Evolutionary conservation across 2,797 vertebrate species (phyloP).

Genomic region (Pipistrellus pygmaeus): DNA sequence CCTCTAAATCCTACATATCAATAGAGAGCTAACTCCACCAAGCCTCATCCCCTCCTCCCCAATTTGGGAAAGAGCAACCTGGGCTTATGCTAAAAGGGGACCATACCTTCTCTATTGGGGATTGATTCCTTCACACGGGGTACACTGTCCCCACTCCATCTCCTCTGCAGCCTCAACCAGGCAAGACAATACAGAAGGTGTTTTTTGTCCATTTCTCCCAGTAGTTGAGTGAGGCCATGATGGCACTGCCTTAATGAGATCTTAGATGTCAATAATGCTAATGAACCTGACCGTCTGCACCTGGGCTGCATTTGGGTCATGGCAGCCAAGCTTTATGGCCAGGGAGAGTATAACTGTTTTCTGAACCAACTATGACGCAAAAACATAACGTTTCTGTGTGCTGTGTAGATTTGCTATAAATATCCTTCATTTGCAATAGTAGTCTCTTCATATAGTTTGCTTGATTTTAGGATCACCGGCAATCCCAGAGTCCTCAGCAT

Average conservation of each 20-base stretch:
- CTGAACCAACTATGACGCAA: conserved; percentile 82
- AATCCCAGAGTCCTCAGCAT: conserved; percentile 79
- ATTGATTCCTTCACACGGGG: background rate
- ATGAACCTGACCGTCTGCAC: conserved; percentile 78
- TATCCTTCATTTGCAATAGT: conserved; percentile 90
- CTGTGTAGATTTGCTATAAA: conserved; percentile 87
- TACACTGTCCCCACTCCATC: conserved; percentile 51
- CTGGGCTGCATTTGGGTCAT: conserved; percentile 68
- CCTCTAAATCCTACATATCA: background rate
- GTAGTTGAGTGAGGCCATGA: conserved; percentile 77
- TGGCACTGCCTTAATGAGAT: conserved; percentile 78
- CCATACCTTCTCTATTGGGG: background rate
- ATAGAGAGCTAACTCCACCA: conserved; percentile 45
- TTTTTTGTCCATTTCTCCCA: conserved; percentile 71
- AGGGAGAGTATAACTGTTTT: conserved; percentile 83
- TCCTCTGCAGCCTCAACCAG: conserved; percentile 71
- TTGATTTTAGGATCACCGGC: conserved; percentile 82
- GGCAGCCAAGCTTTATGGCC: conserved; percentile 80
- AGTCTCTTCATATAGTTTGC: conserved; percentile 86
- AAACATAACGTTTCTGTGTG: conserved; percentile 82
- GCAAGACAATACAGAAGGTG: conserved; percentile 69
- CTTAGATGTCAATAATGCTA: conserved; percentile 68
- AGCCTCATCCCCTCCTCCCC: background rate
- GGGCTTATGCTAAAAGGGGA: conserved; percentile 72
- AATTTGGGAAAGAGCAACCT: conserved; percentile 71